Evolutionary conservation across 1,140 invertebrate genomes (phyloP), one percentile per base, ranked within the genome.

Genomic region (Sinonovacula constricta): DNA sequence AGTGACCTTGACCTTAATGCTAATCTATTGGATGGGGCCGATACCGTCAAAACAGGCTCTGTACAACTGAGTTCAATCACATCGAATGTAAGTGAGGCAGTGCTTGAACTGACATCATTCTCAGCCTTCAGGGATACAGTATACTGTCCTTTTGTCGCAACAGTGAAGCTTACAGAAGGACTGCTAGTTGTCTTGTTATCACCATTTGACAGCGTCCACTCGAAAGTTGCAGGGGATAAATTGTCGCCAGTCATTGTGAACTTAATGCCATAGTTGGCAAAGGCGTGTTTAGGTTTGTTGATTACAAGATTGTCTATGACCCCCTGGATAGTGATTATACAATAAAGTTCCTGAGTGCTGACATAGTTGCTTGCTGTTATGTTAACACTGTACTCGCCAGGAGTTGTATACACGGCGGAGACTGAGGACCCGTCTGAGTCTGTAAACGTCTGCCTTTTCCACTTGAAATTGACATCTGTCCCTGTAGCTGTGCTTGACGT

Each of bases 1-100:
- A 85, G 18, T 1, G 54, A 31, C 28, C 70, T 49, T 12, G 87
- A 85, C 26, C 82, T 79, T 12, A 68, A 67, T 14, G 71, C 68
- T 1, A 67, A 76, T n/a, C 77, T 72, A 7, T 62, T 34, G 2
- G 60, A 26, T 10, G 36, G 51, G 1, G 84, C 85, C 28, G 80
- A 78, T 0, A 65, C 54, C 15, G 70, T 72, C 3, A 87, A 49
- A n/a, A 22, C 28, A 18, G 86, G 87, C 22, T 78, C 33, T 14
- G 74, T 51, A 66, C 88, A 89, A 12, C 53, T 60, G 10, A 88
- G 66, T 2, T 76, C 70, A 33, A 85, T 59, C 3, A 89, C 81
- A 7, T 34, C 68, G 71, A 87, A 85, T 14, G 54, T 45, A 36
- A 81, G 54, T 12, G 28, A 63, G 5, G 60, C 62, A 24, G 24